Percentiles rank a stretch among this genome's conserved stretches.
Conservation (phyloP, 2,888 invertebrate species). For the Oasisia sp. region DNA sequence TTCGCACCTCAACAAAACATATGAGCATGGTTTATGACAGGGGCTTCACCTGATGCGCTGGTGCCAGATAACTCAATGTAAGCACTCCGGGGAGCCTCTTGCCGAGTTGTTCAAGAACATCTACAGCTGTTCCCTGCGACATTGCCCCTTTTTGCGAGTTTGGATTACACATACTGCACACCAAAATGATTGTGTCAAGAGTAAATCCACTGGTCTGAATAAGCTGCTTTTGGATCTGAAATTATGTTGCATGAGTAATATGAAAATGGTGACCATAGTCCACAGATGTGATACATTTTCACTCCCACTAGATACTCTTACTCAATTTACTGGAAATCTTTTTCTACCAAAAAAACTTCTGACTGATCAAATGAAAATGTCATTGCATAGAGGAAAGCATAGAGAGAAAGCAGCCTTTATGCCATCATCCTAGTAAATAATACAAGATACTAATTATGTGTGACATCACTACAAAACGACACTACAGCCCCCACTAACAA, state of each 20-base stretch:
- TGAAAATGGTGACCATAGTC: no score
- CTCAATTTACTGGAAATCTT: no score
- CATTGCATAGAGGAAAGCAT: no score
- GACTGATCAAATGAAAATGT: no score
- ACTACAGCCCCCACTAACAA: neutral
- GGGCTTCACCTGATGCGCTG: slow-evolving; percentile 4
- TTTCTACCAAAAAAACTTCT: no score
- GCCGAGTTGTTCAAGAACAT: neutral
- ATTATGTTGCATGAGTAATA: no score
- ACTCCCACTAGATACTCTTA: no score
- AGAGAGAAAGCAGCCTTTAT: no score
- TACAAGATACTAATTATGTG: neutral
- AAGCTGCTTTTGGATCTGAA: no score
- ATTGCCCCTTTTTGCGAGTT: neutral
- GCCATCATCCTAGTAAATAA: no score
- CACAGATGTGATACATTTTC: no score
- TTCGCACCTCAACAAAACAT: slow-evolving; percentile 17
- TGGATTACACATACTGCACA: no score
- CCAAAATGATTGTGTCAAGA: neutral
- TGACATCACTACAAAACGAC: neutral
- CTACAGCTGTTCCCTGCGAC: neutral
- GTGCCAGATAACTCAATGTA: neutral
- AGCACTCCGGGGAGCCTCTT: neutral
- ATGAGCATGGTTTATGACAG: neutral
- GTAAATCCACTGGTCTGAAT: neutral